Evolutionary conservation across 2,888 invertebrate genomes (phyloP).

Genomic region (Rhynchonema sp.): DNA sequence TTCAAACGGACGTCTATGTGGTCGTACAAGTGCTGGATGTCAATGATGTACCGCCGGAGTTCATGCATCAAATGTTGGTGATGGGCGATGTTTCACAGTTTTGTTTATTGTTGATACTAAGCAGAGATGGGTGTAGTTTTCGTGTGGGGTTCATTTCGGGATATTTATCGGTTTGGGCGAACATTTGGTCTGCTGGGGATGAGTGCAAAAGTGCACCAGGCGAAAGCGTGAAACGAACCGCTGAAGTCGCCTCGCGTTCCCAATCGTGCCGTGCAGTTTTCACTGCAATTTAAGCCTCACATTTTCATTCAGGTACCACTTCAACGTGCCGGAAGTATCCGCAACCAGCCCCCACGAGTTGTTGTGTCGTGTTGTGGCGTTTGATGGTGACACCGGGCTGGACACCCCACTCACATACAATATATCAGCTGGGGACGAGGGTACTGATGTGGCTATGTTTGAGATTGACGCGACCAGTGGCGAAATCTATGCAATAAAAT

Average conservation of each 20-base stretch:
- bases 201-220: too few species aligned
- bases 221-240: too few species aligned
- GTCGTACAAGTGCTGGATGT: slow-evolving; percentile 50
- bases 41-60: slow-evolving; percentile 31
- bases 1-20: slow-evolving; percentile 54
- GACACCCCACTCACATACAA: slow-evolving; percentile 67
- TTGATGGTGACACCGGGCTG: slow-evolving; percentile 53
- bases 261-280: too few species aligned
- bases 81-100: background rate
- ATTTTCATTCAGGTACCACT: background rate
- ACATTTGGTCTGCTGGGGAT: too few species aligned
- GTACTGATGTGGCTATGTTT: slow-evolving; percentile 51
- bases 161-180: too few species aligned
- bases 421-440: slow-evolving; percentile 35
- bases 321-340: background rate
- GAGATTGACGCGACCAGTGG: slow-evolving; percentile 62
- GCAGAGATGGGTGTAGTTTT: too few species aligned
- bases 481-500: slow-evolving; percentile 51
- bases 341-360: background rate
- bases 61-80: slow-evolving; percentile 20
- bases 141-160: too few species aligned
- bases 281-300: too few species aligned
- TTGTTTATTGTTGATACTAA: too few species aligned
- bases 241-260: too few species aligned
- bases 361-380: slow-evolving; percentile 46